A percentile compares a stretch with the other conserved stretches of the same genome.
These are phyloP conservation scores for Mactra quadrangularis DNA, from an alignment of 1,140 invertebrate species.

Conservation along the genomic window DNA sequence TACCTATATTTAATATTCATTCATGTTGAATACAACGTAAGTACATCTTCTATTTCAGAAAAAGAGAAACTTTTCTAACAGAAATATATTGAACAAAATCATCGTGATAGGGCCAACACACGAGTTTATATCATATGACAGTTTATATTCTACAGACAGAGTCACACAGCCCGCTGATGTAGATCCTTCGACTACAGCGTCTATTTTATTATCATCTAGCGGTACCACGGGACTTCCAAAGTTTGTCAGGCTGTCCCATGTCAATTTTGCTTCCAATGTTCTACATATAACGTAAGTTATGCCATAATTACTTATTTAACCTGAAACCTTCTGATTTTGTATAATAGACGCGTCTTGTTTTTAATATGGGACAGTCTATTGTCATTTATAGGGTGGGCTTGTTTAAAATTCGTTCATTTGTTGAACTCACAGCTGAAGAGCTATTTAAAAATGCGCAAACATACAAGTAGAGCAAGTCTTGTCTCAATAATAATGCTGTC, in stretches of 20 bases:
- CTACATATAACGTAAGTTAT: slow-evolving; percentile 40
- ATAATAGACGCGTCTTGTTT: not conserved
- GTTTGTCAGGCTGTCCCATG: slow-evolving; percentile 76
- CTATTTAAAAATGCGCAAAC: too few species aligned
- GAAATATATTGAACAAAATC: slow-evolving; percentile 11
- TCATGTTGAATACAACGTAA: too few species aligned
- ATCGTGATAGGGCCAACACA: slow-evolving; percentile 34
- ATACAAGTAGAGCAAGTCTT: too few species aligned
- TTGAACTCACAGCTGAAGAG: not conserved
- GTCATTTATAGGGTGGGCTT: not conserved
- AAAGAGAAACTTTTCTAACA: slow-evolving; percentile 13
- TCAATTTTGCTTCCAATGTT: slow-evolving; percentile 85
- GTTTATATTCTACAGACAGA: not conserved
- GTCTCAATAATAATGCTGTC: too few species aligned
- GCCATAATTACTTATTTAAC: not conserved
- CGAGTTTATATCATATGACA: slow-evolving; percentile 11
- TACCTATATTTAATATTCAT: too few species aligned
- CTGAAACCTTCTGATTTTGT: not conserved
- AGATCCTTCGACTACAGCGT: slow-evolving; percentile 29
- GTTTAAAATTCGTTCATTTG: not conserved
- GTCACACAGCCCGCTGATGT: not conserved
- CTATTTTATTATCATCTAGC: slow-evolving; percentile 72
- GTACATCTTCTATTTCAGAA: too few species aligned
- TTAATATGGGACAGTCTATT: not conserved
- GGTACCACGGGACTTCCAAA: slow-evolving; percentile 80